These are phyloP conservation scores for Drosophila peninsularis DNA, from an alignment of 2,888 invertebrate species.

Conservation along the genomic window DNA sequence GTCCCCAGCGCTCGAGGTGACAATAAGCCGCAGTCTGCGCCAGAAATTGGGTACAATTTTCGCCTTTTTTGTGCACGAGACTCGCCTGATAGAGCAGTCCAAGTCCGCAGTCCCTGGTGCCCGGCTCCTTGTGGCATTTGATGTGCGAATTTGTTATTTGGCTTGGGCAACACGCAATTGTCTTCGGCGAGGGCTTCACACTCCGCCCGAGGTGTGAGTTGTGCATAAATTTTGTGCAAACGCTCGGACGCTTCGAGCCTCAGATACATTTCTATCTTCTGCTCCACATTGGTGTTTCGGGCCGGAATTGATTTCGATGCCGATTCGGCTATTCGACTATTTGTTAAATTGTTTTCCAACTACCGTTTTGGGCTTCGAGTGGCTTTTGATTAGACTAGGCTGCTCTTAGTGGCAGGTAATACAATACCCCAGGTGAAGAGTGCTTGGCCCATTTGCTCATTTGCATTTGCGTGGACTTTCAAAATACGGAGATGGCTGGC, in stretches of 20 bases:
- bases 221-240: conserved; percentile 60
- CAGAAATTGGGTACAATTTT: conserved; percentile 81
- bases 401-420: conserved; percentile 6
- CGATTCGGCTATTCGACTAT: conserved; percentile 32
- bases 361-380: conserved; percentile 46
- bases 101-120: conserved; percentile 32
- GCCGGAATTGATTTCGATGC: conserved; percentile 55
- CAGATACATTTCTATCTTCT: conserved; percentile 58
- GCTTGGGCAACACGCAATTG: conserved; percentile 80
- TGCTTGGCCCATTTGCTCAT: conserved; percentile 29
- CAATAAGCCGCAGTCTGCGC: conserved; percentile 79
- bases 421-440: conserved; percentile 58
- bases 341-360: conserved; percentile 57
- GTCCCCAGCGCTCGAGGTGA: conserved; percentile 76
- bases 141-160: conserved; percentile 84
- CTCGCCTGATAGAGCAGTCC: conserved; percentile 54
- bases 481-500: conserved; percentile 26
- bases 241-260: conserved; percentile 20
- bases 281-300: conserved; percentile 39
- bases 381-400: conserved; percentile 22
- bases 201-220: conserved; percentile 50
- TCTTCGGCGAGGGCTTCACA: conserved; percentile 49
- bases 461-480: conserved; percentile 58
- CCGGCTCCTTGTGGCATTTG: conserved; percentile 76
- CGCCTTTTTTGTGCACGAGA: conserved; percentile 72